Base-by-base conservation (phyloP, 2,888 invertebrate genomes). In the Creontiades dilutus region DNA sequence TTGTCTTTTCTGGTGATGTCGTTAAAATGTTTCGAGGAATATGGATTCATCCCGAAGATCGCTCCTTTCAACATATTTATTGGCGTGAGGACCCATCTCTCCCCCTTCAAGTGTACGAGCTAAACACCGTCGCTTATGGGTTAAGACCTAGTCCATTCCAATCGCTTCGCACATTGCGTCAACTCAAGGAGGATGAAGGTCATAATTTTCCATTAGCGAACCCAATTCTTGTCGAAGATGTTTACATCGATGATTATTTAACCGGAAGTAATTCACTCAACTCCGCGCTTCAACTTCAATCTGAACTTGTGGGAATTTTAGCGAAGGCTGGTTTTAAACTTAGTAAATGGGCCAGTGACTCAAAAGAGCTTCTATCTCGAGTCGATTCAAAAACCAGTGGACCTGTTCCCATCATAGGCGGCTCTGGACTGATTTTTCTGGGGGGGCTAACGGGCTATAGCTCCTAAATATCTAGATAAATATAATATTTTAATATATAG, bases 281-380 rank as follows among this genome's bases (percentile, higher is more conserved):
- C 7, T 37, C 37, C 37, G 37, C 37, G 7, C 7, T 37, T 2
- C 3, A 37, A 7, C 7, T 37, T 4, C 37, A 37, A 37, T 37
- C 37, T 37, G 0, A 37, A 75, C 9, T 12, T 76, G 0, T 37
- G 11, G 13, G 28, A 37, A 19, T 48, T 7, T 4, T 89, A 47
- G 55, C 23, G 2, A 14, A 23, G 16, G 85, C 78, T 1, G 57
- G 89, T 0, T 90, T 90, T 81, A 46, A 86, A 19, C 52, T 80
- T 0, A 46, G 81, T 23, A 90, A 90, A 90, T 90, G 86, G 86
- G 28, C 47, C 3, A 82, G 82, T 16, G 90, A 90, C n/a, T 48
- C 37, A 0, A 16, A 52, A 14, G 55, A 88, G 7, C 2, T 37
- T 37, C 7, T 37, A 37, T n/a, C 87, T 23, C n/a, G n/a, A n/a